phyloP scores from a whole-genome alignment of 2,113 vertebrate species.

The Aphelocoma coerulescens region DNA sequence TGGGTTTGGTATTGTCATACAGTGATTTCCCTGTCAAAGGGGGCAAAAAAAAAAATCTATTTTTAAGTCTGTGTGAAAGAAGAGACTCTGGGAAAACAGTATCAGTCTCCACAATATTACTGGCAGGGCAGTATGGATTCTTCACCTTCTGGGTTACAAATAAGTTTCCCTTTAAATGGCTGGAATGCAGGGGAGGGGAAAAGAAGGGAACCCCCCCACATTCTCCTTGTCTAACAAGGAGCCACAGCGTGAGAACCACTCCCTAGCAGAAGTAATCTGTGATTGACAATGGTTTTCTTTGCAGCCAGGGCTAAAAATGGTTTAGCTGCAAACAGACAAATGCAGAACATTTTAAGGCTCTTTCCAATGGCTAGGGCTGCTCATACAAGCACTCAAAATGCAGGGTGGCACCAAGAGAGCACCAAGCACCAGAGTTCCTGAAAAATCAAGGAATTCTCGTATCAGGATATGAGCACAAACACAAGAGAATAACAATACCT shows the following conservation, averaged over 20 bases:
- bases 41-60: neutral
- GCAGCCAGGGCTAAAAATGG: conserved; percentile 25
- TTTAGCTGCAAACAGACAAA: neutral
- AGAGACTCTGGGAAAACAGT: neutral
- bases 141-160: conserved; percentile 3
- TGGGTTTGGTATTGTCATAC: neutral
- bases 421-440: neutral
- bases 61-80: neutral
- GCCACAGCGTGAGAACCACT: conserved; percentile 28
- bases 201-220: conserved; percentile 1
- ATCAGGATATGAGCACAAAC: neutral
- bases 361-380: neutral
- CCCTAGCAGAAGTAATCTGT: neutral
- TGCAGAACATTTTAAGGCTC: neutral
- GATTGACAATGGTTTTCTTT: conserved; percentile 33
- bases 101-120: neutral
- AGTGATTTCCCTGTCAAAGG: neutral
- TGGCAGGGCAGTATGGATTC: neutral
- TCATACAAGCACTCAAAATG: neutral
- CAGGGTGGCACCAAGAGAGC: neutral
- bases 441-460: neutral
- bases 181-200: conserved; percentile 33
- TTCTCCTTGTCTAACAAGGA: conserved; percentile 26
- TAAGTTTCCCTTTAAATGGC: conserved; percentile 5
- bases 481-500: neutral